A percentile compares a stretch with the other conserved stretches of the same genome.
These are phyloP conservation scores for Zeus faber DNA, from an alignment of 2,113 vertebrate species.

Conservation along the genomic window DNA sequence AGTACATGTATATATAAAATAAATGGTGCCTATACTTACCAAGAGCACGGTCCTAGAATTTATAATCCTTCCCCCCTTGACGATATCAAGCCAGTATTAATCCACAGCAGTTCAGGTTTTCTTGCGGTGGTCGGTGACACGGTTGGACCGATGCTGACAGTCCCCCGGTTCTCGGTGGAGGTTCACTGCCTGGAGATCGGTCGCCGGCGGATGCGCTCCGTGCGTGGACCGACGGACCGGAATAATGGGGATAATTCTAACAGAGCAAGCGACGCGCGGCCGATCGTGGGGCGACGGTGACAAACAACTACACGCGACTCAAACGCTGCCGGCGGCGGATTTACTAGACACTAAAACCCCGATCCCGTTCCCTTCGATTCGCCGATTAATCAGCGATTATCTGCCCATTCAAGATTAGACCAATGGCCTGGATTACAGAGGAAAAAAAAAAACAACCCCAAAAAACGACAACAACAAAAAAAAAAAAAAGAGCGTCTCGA, in stretches of 20 bases:
- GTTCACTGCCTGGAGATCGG: background rate
- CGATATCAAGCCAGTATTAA: slow-evolving; percentile 57
- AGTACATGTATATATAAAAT: background rate
- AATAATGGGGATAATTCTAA: slow-evolving; percentile 74
- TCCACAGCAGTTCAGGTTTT: slow-evolving; percentile 55
- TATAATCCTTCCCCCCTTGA: slow-evolving; percentile 65
- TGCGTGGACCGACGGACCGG: background rate
- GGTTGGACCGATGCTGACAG: background rate
- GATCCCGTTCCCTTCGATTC: slow-evolving; percentile 11
- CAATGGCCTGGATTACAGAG: background rate
- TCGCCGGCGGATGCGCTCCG: slow-evolving; percentile 38
- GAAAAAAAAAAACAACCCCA: too few relatives aligned
- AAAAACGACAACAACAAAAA: slow-evolving; percentile 6
- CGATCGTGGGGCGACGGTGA: slow-evolving; percentile 74
- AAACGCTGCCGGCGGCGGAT: slow-evolving; percentile 39
- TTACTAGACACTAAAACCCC: slow-evolving; percentile 26
- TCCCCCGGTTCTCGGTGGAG: background rate
- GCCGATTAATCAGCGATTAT: slow-evolving; percentile 7
- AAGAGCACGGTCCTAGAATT: slow-evolving; percentile 33
- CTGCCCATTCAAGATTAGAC: slow-evolving; percentile 1
- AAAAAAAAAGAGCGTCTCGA: slow-evolving; percentile 4
- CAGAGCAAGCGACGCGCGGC: slow-evolving; percentile 78
- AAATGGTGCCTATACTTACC: slow-evolving; percentile 59
- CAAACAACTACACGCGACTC: slow-evolving; percentile 63
- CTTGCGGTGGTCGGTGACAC: too few relatives aligned